Evolutionary conservation across 2,113 vertebrate genomes (phyloP), one percentile per base, ranked within the genome.

Genomic region (Choloepus hoffmanni): DNA sequence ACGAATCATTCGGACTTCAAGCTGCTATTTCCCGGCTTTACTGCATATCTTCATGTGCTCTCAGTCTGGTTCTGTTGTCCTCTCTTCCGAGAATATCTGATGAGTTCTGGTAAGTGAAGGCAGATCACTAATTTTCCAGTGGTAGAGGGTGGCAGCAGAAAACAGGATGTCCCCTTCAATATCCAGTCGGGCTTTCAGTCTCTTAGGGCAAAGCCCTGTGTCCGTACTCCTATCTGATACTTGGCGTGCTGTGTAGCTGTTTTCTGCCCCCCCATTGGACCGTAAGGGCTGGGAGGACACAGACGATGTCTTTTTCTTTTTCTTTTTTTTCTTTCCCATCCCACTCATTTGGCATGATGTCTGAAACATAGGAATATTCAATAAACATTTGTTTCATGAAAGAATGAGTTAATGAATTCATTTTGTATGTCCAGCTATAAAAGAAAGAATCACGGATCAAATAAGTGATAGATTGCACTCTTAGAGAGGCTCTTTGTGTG

Each of bases 1-100:
- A 98, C 97, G 0, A 97, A 96, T 43, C 36, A 97, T 93, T 67
- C 98, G 2, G 58, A 72, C 81, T 99, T 99, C 96, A 93, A 97
- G 92, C 87, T 97, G 74, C 96, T 99, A 76, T 99, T 99, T 96
- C 98, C 98, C 9, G 98, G 98, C 60, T 96, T 99, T 48, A 99
- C 98, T 0, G 93, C 97, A 0, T 98, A 98, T 89, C 97, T 99
- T 55, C 98, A 99, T 16, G 91, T 98, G 76, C 97, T 98, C 70
- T 97, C 98, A 1, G 94, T 97, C 73, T 98, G 98, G 98, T 98
- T 99, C 33, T 14, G 93, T 21, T 98, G 98, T 21, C 99, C 99
- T 23, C 94, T 99, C 94, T 98, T 98, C 97, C 98, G 98, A 92
- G 99, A 99, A 53, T 98, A 98, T 62, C 0, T 98, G 45, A 98